Base-by-base conservation (phyloP, 2,797 vertebrate species). In the Darevskia nairensis region DNA sequence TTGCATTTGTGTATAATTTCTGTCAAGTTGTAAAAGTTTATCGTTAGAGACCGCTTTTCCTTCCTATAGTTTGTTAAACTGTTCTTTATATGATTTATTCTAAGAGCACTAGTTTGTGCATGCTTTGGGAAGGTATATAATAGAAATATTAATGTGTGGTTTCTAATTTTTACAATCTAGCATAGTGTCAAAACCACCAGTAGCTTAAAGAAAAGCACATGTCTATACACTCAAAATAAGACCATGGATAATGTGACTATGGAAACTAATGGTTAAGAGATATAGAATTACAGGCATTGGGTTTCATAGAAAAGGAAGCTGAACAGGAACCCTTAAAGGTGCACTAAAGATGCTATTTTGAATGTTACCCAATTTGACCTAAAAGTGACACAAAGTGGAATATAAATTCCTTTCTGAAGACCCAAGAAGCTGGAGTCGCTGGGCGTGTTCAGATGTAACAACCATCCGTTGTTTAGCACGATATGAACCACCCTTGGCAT, bases 131-230 rank as follows among this genome's bases (percentile, higher is more conserved):
- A 35, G 25, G 8, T 69, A 35, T 81, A 80, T 35, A 84, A 85
- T 61, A 80, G 35, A 61, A 79, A 44, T 80, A 80, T 72, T 84
- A 88, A 84, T 78, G 27, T 88, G 32, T 84, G 82, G 82, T 72
- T 84, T 84, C 46, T 5, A 72, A 10, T 84, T 72, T 61, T 88
- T 80, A 79, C 41, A 74, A 29, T 46, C 15, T 74, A 84, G 32
- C 46, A 84, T 6, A 84, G 7, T 69, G 64, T 71, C 64, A 69
- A 88, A 59, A 61, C 13, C 29, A 41, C 35, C 81, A 84, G 68
- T 80, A 79, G 50, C 46, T 80, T 80, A 80, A 88, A 46, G 66
- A 84, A 84, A 84, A 88, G 59, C 59, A 84, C 66, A 72, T 88
- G 76, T 44, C 46, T 72, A 2, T 71, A 84, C 61, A 4, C 27